These are phyloP conservation scores for Catocala fraxini DNA, from an alignment of 2,888 invertebrate species.

Conservation along the genomic window DNA sequence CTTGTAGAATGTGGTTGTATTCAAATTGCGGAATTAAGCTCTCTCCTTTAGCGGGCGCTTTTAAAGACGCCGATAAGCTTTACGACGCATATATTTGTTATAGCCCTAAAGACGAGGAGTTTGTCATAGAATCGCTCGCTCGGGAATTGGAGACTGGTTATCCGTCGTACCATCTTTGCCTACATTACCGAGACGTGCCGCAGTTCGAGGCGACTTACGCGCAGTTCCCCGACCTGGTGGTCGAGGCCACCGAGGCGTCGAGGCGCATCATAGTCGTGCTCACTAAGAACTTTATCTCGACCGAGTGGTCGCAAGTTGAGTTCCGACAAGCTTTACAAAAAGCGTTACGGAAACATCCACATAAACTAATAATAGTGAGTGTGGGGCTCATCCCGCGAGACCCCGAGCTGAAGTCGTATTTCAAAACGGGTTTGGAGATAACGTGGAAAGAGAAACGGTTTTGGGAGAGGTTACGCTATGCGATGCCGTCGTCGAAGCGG, in stretches of 20 bases:
- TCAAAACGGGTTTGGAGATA: constrained; percentile 95
- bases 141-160: constrained; percentile 94
- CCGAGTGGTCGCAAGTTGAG: constrained; percentile 97
- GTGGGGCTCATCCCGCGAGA: constrained; percentile 94
- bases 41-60: constrained; percentile 90
- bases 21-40: constrained; percentile 95
- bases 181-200: constrained; percentile 95
- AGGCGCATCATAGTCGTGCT: constrained; percentile 95
- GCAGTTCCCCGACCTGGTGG: constrained; percentile 91
- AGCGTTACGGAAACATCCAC: constrained; percentile 93
- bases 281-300: constrained; percentile 95
- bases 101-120: constrained; percentile 96
- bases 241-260: constrained; percentile 96
- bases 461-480: constrained; percentile 97
- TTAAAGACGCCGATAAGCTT: constrained; percentile 94
- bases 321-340: constrained; percentile 96
- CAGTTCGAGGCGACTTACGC: constrained; percentile 91
- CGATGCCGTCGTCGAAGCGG: constrained; percentile 94
- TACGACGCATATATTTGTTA: constrained; percentile 98
- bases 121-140: constrained; percentile 94
- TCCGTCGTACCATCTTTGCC: constrained; percentile 93
- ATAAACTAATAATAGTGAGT: constrained; percentile 95
- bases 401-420: constrained; percentile 95
- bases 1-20: constrained; percentile 95
- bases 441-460: constrained; percentile 97